Evolutionary conservation across 2,888 invertebrate species (phyloP).

Genomic region (Acronicta alni): DNA sequence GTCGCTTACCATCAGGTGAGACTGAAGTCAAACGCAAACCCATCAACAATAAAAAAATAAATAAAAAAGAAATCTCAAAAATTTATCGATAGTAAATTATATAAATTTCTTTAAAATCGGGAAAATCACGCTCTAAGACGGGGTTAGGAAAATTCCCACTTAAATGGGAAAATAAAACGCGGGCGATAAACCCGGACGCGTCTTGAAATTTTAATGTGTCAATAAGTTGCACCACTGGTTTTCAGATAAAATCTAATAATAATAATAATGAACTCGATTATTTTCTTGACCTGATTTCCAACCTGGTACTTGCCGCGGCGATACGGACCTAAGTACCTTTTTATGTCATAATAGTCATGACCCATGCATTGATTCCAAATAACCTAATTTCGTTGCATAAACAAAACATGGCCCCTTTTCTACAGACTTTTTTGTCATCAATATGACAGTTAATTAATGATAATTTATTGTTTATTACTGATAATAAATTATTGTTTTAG

Average conservation of each 20-base stretch:
- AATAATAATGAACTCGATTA: slow-evolving; percentile 6
- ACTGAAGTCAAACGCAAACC: too few relatives aligned
- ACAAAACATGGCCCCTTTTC: slow-evolving; percentile 36
- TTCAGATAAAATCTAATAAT: background rate
- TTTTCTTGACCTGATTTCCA: slow-evolving; percentile 48
- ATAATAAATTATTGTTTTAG: slow-evolving; percentile 51
- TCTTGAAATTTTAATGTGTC: too few relatives aligned
- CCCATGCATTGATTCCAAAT: slow-evolving; percentile 27
- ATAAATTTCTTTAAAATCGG: too few relatives aligned
- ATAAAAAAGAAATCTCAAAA: too few relatives aligned
- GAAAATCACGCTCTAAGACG: too few relatives aligned
- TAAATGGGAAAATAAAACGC: too few relatives aligned
- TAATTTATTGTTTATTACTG: slow-evolving; percentile 35
- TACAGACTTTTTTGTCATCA: slow-evolving; percentile 44
- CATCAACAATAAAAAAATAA: too few relatives aligned
- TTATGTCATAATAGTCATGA: slow-evolving; percentile 34
- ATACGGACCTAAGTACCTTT: slow-evolving; percentile 30
- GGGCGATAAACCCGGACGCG: too few relatives aligned
- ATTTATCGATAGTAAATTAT: too few relatives aligned
- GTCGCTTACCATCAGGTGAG: too few relatives aligned
- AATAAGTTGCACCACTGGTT: background rate
- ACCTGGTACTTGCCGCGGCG: slow-evolving; percentile 14
- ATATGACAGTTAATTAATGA: slow-evolving; percentile 1
- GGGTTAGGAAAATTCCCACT: too few relatives aligned
- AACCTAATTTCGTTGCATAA: slow-evolving; percentile 46